These are phyloP conservation scores for Azemiops feae DNA, from an alignment of 2,113 vertebrate species.

Conservation along the genomic window DNA sequence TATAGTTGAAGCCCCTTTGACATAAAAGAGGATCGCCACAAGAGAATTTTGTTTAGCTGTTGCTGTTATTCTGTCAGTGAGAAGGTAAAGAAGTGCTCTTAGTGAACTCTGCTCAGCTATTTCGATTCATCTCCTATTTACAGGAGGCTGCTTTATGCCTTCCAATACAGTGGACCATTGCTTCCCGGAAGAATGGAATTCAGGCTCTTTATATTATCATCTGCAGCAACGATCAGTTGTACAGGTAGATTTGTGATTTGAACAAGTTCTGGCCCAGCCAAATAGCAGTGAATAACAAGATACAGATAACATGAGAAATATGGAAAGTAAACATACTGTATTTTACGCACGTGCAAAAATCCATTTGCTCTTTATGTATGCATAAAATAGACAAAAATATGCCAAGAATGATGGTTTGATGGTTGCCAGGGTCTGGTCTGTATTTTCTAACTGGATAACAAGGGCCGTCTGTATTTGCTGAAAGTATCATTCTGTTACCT, in stretches of 20 bases:
- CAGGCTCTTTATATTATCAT: background rate
- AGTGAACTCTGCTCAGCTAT: background rate
- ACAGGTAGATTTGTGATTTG: background rate
- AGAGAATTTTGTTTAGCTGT: background rate
- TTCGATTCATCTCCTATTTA: background rate
- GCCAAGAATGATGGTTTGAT: background rate
- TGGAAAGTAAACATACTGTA: background rate
- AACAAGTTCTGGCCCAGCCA: background rate
- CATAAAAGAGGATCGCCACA: background rate
- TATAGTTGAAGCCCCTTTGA: too few relatives aligned
- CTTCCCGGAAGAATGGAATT: background rate
- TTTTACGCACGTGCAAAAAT: background rate
- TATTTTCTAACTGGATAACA: background rate
- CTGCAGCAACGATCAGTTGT: background rate
- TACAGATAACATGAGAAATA: background rate
- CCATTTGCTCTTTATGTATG: background rate
- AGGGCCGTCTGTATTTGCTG: background rate
- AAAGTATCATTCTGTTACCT: background rate
- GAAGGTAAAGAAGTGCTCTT: background rate
- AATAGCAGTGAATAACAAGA: background rate
- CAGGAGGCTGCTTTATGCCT: background rate
- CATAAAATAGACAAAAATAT: background rate
- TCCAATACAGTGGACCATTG: background rate
- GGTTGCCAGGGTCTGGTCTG: background rate
- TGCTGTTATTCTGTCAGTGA: background rate